A percentile compares a stretch with the other conserved stretches of the same genome.
Evolutionary conservation across 2,113 vertebrate genomes (phyloP).

Genomic region (Choloepus hoffmanni): DNA sequence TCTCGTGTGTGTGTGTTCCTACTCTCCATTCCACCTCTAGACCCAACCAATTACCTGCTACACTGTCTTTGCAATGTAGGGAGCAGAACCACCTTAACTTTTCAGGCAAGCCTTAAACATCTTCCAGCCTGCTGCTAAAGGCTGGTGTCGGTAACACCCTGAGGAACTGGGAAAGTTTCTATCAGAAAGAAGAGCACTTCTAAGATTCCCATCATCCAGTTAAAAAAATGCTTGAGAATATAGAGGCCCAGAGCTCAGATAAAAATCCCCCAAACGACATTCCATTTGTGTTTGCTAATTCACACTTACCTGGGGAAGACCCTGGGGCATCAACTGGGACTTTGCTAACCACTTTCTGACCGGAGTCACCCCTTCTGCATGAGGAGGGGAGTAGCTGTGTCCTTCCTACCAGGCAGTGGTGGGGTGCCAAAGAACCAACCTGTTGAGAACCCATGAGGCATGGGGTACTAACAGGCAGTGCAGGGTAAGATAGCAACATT

Average conservation of each 20-base stretch:
- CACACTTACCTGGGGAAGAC: background rate
- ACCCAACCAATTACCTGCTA: background rate
- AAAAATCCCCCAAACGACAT: background rate
- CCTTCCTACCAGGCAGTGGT: too few species aligned
- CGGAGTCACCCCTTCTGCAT: background rate
- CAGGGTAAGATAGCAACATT: background rate
- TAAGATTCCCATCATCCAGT: background rate
- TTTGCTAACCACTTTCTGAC: background rate
- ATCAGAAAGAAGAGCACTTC: background rate
- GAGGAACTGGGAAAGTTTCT: background rate
- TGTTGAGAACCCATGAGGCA: background rate
- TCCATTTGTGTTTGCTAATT: background rate
- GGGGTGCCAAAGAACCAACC: background rate
- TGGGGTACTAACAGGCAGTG: background rate
- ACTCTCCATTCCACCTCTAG: background rate
- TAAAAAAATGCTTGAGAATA: background rate
- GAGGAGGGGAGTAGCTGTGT: accelerated
- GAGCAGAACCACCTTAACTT: background rate
- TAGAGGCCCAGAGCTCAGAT: background rate
- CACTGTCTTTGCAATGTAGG: background rate
- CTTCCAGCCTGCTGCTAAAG: background rate
- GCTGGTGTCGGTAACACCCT: background rate
- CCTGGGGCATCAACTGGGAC: background rate
- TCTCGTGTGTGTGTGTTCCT: background rate
- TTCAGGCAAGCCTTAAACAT: background rate